Evolutionary conservation across 2,888 invertebrate species (phyloP), one percentile per base, ranked within the genome.

Genomic region (Gortyna flavago): DNA sequence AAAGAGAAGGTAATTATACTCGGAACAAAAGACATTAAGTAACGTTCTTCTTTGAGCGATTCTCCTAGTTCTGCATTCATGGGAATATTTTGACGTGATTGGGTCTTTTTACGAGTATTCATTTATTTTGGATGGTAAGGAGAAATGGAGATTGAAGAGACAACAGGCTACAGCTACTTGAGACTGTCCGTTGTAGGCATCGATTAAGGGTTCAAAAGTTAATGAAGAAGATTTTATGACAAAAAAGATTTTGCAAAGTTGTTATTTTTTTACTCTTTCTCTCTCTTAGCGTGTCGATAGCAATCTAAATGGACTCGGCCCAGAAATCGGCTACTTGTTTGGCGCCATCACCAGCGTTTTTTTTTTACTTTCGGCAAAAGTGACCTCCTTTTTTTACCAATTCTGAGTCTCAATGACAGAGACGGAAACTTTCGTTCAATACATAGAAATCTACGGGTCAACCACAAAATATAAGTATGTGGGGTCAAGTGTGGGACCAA

Each of bases 11-110:
- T 71, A 77, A 85, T 85, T 85, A 79, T 76, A 71, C 38, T 35
- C 38, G 2, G 71, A 83, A 77, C 73, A 83, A 80, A 80, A 73
- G 64, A 6, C 59, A 73, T 80, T 77, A 77, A 68, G 62, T 73
- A 64, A 75, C 72, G 61, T 57, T 51, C 41, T 41, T 25, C 6
- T 72, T 67, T 64, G 32, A 61, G 32, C 5, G 32, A 32, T 25
- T 64, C 48, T 68, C 25, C 11, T 13, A 62, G 25, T 65, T 62
- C 57, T 57, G 61, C 8, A 62, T 83, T 83, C 65, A 75, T 51
- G 35, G 61, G 41, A 44, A 62, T 79, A 64, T 69, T 67, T 64
- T 66, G 66, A 57, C 21, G 62, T 72, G 65, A 72, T 68, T 59
- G 57, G 61, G 54, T 57, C 62, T 61, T 57, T 18, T 62, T 59